phyloP scores from a whole-genome alignment of 1,140 invertebrate genomes.

The Caenorhabditis brenneri region DNA sequence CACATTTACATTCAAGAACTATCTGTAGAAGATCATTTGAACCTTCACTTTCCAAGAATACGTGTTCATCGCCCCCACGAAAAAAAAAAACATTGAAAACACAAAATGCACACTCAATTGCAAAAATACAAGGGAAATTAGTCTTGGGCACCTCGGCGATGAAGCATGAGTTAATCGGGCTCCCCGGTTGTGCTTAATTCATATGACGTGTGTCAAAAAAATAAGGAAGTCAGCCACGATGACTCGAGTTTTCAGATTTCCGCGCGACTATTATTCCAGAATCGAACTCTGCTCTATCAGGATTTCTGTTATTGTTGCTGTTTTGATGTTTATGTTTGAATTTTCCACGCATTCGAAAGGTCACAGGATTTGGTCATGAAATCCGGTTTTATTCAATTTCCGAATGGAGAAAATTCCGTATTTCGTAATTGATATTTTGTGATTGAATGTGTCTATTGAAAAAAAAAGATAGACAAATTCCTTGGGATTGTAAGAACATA shows the following conservation, averaged over 20 bases:
- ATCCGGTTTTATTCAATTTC: too few species aligned
- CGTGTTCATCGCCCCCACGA: background rate
- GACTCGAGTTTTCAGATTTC: conserved; percentile 16
- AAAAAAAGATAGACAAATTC: too few species aligned
- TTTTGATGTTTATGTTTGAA: background rate
- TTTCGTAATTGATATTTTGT: too few species aligned
- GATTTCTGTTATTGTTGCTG: background rate
- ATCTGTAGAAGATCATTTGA: background rate
- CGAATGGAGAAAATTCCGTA: too few species aligned
- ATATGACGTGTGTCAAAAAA: conserved; percentile 30
- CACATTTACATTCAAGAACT: background rate
- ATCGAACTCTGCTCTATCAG: background rate
- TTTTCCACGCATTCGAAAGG: background rate
- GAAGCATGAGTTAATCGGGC: conserved; percentile 8
- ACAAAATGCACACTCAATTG: conserved; percentile 15
- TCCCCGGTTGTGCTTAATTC: background rate
- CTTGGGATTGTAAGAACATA: too few species aligned
- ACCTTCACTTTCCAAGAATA: background rate
- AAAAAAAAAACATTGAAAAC: background rate
- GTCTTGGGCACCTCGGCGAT: background rate
- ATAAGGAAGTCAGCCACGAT: conserved; percentile 11
- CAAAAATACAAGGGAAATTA: conserved; percentile 27
- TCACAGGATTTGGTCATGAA: background rate
- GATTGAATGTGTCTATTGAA: too few species aligned
- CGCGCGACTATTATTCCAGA: background rate